These are phyloP conservation scores for Setophaga coronata DNA, from an alignment of 2,113 vertebrate species.

Conservation along the genomic window DNA sequence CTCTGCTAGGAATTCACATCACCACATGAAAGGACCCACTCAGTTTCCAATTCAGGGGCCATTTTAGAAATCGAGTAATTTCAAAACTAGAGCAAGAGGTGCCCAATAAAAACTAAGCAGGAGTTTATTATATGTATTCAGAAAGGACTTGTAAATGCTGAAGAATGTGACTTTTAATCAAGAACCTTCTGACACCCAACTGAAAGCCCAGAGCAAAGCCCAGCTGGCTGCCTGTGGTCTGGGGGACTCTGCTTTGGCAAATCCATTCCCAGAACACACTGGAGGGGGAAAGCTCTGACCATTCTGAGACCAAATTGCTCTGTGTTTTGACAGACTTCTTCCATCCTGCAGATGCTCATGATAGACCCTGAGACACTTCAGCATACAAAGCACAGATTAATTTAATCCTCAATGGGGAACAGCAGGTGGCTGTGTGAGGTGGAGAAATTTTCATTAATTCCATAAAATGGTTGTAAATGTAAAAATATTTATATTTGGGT, in stretches of 20 bases:
- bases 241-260: neutral
- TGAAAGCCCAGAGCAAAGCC: neutral
- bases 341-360: neutral
- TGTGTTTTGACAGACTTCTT: neutral
- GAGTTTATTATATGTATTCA: neutral
- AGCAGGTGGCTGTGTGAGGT: neutral
- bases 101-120: neutral
- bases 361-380: neutral
- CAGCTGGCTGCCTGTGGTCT: fast-evolving
- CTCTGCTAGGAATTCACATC: neutral
- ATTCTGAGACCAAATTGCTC: neutral
- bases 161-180: neutral
- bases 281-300: neutral
- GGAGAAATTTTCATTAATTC: neutral
- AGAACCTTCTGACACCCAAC: neutral
- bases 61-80: neutral
- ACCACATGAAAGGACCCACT: neutral
- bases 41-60: neutral
- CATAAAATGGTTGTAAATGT: neutral
- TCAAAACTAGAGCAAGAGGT: neutral
- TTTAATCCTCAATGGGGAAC: neutral
- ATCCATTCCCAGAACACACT: neutral
- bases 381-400: neutral
- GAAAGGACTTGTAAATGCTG: neutral
- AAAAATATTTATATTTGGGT: neutral